These are phyloP conservation scores for Echeneis naucrates DNA, from an alignment of 2,797 vertebrate genomes.

Conservation along the genomic window DNA sequence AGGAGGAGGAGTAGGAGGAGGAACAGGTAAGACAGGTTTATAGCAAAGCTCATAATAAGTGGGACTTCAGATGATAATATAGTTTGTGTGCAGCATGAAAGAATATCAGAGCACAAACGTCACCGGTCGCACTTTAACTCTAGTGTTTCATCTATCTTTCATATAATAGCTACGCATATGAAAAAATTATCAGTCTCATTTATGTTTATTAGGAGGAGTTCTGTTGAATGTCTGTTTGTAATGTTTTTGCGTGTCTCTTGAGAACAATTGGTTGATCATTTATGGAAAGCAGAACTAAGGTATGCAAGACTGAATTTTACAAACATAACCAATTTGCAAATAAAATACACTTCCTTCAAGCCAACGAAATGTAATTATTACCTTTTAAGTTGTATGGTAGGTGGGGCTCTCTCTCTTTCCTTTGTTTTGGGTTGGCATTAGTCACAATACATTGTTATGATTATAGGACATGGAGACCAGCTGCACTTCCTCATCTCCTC, in stretches of 20 bases:
- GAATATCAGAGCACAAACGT: slow-evolving; percentile 4
- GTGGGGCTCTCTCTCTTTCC: background rate
- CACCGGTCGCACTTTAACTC: background rate
- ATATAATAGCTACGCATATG: background rate
- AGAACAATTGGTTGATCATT: slow-evolving; percentile 1
- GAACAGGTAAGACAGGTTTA: slow-evolving; percentile 84
- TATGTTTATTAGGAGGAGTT: background rate
- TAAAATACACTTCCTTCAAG: background rate
- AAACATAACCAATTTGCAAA: background rate
- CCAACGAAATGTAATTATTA: background rate
- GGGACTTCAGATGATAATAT: background rate
- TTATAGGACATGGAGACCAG: background rate
- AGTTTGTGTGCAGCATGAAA: background rate
- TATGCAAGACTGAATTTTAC: slow-evolving; percentile 25
- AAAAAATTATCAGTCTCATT: background rate
- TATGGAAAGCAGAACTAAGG: slow-evolving; percentile 39
- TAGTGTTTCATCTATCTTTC: background rate
- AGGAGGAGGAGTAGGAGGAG: slow-evolving; percentile 21
- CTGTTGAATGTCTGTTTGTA: slow-evolving; percentile 8
- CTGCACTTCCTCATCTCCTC: slow-evolving; percentile 3
- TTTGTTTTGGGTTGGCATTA: background rate
- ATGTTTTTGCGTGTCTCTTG: background rate
- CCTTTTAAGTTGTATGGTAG: background rate
- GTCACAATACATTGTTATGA: background rate
- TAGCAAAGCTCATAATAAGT: slow-evolving; percentile 20